Evolutionary conservation across 2,888 invertebrate genomes (phyloP), one percentile per base, ranked within the genome.

Genomic region (Pseudococcus longispinus): DNA sequence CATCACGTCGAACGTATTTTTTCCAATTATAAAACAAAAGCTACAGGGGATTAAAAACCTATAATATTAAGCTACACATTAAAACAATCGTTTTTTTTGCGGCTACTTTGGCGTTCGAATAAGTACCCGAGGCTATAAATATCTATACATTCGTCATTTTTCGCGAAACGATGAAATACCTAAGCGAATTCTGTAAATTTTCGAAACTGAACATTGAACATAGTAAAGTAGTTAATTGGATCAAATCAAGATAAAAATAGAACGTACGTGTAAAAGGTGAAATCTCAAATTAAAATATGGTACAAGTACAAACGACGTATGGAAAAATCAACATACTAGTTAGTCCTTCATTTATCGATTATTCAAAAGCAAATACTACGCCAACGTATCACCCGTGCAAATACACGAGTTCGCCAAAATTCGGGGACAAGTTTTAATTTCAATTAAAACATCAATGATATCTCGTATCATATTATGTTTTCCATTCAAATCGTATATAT

Each of bases 391-490:
- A 8, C 26, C 70, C 5, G n/a, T 26, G 26, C 29, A 70, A 23
- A 70, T 13, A 70, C 70, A 29, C 70, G 26, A 26, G 29, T 15
- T 29, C 26, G 15, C 70, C 23, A 70, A 70, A 70, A 70, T 70
- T 29, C 15, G n/a, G 55, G 55, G 70, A 70, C 70, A 70, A 70
- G 70, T 70, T 70, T 70, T 70, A 70, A 70, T 70, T 29, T 29
- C 70, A 70, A 70, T 70, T 29, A 70, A 70, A 70, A 70, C 70
- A 70, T 23, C 29, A 70, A 70, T 70, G 29, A 70, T 70, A 70
- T 70, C 13, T 70, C 26, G 26, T 70, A 29, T 70, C 70, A 29
- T 13, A 26, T 65, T 26, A n/a, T 55, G 55, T 55, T 55, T 55
- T 55, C 70, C 15, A 29, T 70, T 23, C 70, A 23, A 29, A 70